Evolutionary conservation across 2,797 vertebrate genomes (phyloP), one percentile per base, ranked within the genome.

Genomic region (Hydrophis major): DNA sequence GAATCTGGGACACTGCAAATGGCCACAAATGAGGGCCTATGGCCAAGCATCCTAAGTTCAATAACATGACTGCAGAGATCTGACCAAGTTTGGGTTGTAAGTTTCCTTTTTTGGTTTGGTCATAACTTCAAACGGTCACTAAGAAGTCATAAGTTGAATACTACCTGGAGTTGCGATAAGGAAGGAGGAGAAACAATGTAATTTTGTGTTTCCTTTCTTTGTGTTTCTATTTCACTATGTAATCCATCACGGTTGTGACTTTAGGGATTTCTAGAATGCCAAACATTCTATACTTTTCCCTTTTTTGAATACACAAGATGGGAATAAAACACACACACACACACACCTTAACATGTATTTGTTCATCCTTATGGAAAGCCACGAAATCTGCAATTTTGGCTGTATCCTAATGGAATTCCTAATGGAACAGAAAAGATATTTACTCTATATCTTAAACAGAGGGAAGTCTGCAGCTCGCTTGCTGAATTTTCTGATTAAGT

Each of bases 401-500:
- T 93, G 90, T 91, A 92, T 69, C 50, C 0, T 1, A 89, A 87
- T 3, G 60, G 55, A 94, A 93, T 61, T 47, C 61, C 78, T 78
- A 55, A 66, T 50, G 47, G n/a, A 86, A 63, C 90, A 78, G 86
- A 89, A 47, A 60, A 20, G 47, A 94, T 59, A 32, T 93, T 89
- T 6, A 50, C 92, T 87, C 22, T 18, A 42, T 89, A 83, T 94
- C 90, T 6, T 69, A 57, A 96, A 78, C 88, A 88, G 1, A 93
- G 20, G 89, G 50, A 93, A 22, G 37, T 59, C 93, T 92, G 27
- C 11, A 89, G 27, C 66, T 96, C 92, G 20, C 92, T 87, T 16
- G 89, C 63, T 94, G 96, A 93, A 95, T 92, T 92, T 96, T 78
- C 92, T 57, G 87, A 93, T 87, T 37, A 90, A 95, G 69, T 94